Base-by-base conservation (phyloP, 2,113 vertebrate genomes). In the Pomatostomus ruficeps region DNA sequence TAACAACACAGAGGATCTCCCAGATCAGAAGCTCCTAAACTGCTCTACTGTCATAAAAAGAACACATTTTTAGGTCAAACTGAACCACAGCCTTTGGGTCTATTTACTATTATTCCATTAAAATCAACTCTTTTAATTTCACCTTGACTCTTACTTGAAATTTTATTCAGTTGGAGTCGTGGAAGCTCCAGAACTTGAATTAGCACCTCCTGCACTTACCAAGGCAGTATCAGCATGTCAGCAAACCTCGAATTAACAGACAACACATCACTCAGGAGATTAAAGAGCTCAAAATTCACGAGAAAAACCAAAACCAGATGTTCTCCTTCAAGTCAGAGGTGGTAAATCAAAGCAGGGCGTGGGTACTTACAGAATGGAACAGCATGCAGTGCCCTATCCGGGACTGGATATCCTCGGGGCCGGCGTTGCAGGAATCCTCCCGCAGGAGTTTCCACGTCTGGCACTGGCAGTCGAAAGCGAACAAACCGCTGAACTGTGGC, bases 311-410 rank as follows among this genome's bases (percentile, higher is more conserved):
- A 86, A 94, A 21, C 5, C 72, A 93, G 65, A 91, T 61, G 79
- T 72, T 65, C 48, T 67, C 49, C 66, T 58, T 49, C 1, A 82
- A 82, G 71, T 26, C 76, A 78, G 70, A 55, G 70, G 77, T 29
- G 72, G 71, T 36, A 35, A 81, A 95, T 90, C 66, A 33, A 35
- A 86, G 95, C 1, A 21, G 4, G 54, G 28, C 42, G 63, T 70
- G 78, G 81, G 70, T 59, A 82, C 98, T 98, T 96, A 98, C 98
- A 73, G 98, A 99, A 96, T 99, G 99, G 94, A 99, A 99, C 26
- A 99, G 97, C 99, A 99, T 99, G 98, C 99, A 99, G 98, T 99
- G 99, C 68, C 99, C 99, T 91, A 99, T 99, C 61, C 99, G 98
- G 26, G 99, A 99, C 86, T 99, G 99, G 92, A 99, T 98, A 68